Conservation (phyloP, 2,888 invertebrate genomes). For the Syritta pipiens region DNA sequence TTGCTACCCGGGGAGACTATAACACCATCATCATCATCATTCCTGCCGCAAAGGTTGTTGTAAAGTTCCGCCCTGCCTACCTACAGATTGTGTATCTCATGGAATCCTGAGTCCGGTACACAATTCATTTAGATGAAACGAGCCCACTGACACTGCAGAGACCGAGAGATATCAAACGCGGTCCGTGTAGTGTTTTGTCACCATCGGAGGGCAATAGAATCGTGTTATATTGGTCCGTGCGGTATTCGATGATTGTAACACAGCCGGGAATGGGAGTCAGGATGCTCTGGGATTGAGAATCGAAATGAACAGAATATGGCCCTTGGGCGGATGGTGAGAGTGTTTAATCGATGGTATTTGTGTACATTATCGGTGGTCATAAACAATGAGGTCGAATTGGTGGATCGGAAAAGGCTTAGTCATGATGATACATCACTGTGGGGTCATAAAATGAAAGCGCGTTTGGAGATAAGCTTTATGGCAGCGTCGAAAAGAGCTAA, state of each 20-base stretch:
- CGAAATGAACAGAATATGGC: slow-evolving; percentile 37
- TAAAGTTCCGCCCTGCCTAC: not conserved
- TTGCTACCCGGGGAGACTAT: slow-evolving; percentile 8
- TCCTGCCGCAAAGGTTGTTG: not conserved
- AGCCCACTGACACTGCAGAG: not conserved
- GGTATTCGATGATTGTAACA: slow-evolving; percentile 25
- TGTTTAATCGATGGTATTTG: slow-evolving; percentile 42
- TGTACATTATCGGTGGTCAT: slow-evolving; percentile 22
- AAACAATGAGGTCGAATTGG: slow-evolving; percentile 23
- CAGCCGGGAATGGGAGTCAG: slow-evolving; percentile 11
- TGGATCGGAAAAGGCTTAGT: not conserved
- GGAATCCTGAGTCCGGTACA: not conserved
- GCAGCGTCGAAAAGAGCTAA: no score
- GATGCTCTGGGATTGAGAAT: slow-evolving; percentile 9
- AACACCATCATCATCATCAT: slow-evolving; percentile 4
- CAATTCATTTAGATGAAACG: slow-evolving; percentile 25
- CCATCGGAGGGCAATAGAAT: not conserved
- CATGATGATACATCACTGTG: slow-evolving; percentile 4
- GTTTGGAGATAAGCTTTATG: not conserved
- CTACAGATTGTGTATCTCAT: not conserved
- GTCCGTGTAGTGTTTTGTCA: slow-evolving; percentile 3
- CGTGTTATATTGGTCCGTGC: not conserved
- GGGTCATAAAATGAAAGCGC: not conserved
- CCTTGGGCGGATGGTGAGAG: slow-evolving; percentile 22
- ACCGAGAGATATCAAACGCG: slow-evolving; percentile 1